These are phyloP conservation scores for Notiomystis cincta DNA, from an alignment of 2,113 vertebrate genomes.

Conservation along the genomic window DNA sequence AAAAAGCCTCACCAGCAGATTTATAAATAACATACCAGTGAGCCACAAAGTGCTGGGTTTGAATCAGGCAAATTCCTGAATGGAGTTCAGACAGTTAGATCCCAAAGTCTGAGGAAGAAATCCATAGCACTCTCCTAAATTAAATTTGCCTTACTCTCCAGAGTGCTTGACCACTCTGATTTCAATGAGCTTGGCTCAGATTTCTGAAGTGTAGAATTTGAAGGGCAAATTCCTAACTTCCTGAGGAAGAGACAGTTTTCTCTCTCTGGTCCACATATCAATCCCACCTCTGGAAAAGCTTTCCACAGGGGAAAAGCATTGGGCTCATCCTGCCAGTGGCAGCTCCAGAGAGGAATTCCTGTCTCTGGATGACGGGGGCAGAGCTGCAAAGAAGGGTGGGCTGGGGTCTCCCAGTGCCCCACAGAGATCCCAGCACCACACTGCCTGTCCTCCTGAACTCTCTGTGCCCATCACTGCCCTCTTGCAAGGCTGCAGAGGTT, in stretches of 20 bases:
- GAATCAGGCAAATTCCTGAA: not conserved
- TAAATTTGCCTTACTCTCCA: not conserved
- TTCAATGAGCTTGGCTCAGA: not conserved
- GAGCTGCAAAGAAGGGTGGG: not conserved
- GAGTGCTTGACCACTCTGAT: not conserved
- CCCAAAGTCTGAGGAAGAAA: not conserved
- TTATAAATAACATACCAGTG: not conserved
- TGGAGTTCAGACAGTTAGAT: not conserved
- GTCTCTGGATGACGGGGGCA: not conserved
- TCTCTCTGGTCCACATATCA: not conserved
- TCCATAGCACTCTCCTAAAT: not conserved
- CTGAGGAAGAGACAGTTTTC: not conserved
- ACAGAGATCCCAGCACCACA: not conserved
- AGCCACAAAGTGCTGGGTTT: not conserved
- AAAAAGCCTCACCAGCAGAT: not conserved
- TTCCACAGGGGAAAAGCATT: not conserved
- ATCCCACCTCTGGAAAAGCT: not conserved
- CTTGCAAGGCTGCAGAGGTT: too few species aligned
- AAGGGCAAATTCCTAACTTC: not conserved
- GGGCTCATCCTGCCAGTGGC: not conserved
- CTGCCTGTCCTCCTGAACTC: not conserved
- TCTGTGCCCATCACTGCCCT: accelerated
- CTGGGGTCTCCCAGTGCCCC: not conserved
- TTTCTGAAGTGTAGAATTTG: not conserved
- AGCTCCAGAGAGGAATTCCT: not conserved